phyloP scores from a whole-genome alignment of 2,113 vertebrate genomes.

The Alethe diademata region DNA sequence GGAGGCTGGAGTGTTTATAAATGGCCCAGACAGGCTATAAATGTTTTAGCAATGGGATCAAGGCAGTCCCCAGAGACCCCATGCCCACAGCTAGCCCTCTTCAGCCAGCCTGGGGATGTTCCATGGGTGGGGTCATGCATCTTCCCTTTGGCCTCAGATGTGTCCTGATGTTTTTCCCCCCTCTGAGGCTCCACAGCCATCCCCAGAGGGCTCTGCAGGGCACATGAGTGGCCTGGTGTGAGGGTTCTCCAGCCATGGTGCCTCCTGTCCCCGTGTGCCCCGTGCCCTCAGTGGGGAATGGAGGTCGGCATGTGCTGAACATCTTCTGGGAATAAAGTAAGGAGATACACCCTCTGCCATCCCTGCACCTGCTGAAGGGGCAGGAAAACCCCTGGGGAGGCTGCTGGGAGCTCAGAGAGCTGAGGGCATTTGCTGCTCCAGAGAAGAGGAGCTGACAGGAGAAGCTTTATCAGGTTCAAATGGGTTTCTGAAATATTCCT shows the following conservation, averaged over 20 bases:
- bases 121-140: fast-evolving
- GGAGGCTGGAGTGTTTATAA: constrained; percentile 32
- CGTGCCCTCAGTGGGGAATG: fast-evolving
- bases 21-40: constrained; percentile 47
- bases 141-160: not conserved
- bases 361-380: not conserved
- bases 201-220: not conserved
- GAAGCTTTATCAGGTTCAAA: not conserved
- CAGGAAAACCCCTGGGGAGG: not conserved
- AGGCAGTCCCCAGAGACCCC: not conserved
- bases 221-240: not conserved
- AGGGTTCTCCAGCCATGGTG: not conserved
- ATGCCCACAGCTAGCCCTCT: not conserved
- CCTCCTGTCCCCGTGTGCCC: not conserved
- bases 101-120: not conserved
- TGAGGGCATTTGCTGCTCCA: not conserved
- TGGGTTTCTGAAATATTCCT: not conserved
- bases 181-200: not conserved
- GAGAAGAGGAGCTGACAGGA: not conserved
- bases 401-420: not conserved
- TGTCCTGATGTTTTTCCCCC: not conserved
- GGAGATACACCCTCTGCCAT: not conserved
- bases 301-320: not conserved
- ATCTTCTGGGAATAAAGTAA: not conserved
- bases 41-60: constrained; percentile 16